Evolutionary conservation across 23 tunicate species (phyloP), one percentile per base, ranked within the genome.

Genomic region (Halocynthia roretzi): DNA sequence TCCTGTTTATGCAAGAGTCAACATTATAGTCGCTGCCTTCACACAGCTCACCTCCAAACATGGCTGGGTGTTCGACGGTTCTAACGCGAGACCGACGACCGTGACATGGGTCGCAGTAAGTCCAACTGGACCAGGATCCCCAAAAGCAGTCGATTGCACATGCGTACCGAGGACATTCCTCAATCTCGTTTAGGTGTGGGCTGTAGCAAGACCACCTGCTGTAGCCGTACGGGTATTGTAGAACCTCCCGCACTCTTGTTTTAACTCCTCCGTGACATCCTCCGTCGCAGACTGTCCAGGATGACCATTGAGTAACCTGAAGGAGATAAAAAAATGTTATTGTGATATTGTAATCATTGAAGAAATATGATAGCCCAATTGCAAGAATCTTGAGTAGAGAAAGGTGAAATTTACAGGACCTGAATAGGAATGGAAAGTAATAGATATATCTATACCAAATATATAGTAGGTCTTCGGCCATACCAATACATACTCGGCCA

Each of bases 281-380:
- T 8, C 78, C 78, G 17, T 8, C 19, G 40, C 78, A 74, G 55
- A 14, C 22, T 0, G 60, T 74, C 78, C 78, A 74, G 14, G 56
- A 52, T 23, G 64, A 54, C 78, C 78, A 74, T 22, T 71, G 55
- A 18, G 76, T 10, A 10, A 71, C 76, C 76, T 71, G 76, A 65
- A 65, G 44, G 44, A 4, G 44, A 31, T 31, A 31, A 31, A 31
- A 31, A 31, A 31, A 31, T 31, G 44, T 31, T 31, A 31, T 31
- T n/a, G n/a, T n/a, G n/a, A n/a, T n/a, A n/a, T n/a, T n/a, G n/a
- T n/a, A n/a, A n/a, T n/a, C n/a, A n/a, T n/a, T n/a, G n/a, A n/a
- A n/a, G n/a, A n/a, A n/a, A n/a, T n/a, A n/a, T n/a, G n/a, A n/a
- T n/a, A n/a, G n/a, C n/a, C n/a, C n/a, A n/a, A n/a, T n/a, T 31